Evolutionary conservation across 2,797 vertebrate genomes (phyloP).

Genomic region (Ctenopoma multispine): DNA sequence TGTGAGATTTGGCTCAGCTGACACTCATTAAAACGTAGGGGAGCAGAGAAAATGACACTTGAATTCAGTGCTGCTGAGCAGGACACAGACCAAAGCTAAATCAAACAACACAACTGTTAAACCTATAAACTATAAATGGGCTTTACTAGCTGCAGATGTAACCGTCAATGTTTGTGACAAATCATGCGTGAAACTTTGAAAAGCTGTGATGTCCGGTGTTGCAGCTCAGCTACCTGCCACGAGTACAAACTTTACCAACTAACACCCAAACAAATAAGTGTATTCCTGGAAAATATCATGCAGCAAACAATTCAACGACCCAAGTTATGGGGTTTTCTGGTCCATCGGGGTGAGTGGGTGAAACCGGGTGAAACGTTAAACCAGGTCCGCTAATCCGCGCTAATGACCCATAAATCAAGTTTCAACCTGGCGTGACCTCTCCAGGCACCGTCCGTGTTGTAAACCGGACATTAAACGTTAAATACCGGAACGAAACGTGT

Average conservation of each 20-base stretch:
- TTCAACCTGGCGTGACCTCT: not conserved
- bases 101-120: conserved; percentile 23
- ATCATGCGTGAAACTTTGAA: conserved; percentile 1
- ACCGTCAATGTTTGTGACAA: not conserved
- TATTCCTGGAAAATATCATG: rapidly evolving
- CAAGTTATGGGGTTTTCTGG: not conserved
- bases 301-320: not conserved
- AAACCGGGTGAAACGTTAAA: conserved; percentile 9
- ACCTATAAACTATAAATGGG: rapidly evolving
- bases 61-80: not conserved
- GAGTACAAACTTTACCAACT: conserved; percentile 2
- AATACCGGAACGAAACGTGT: too few species aligned
- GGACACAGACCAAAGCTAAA: conserved; percentile 35
- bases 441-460: not conserved
- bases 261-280: too few species aligned
- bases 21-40: not conserved
- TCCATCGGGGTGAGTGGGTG: not conserved
- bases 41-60: not conserved
- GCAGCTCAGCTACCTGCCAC: conserved; percentile 24
- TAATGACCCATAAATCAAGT: conserved; percentile 30
- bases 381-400: conserved; percentile 27
- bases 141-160: not conserved
- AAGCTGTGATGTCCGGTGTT: not conserved
- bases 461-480: not conserved
- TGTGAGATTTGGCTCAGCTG: conserved; percentile 18